Base-by-base conservation (phyloP, 2,113 vertebrate species). In the Hydrolagus affinis region DNA sequence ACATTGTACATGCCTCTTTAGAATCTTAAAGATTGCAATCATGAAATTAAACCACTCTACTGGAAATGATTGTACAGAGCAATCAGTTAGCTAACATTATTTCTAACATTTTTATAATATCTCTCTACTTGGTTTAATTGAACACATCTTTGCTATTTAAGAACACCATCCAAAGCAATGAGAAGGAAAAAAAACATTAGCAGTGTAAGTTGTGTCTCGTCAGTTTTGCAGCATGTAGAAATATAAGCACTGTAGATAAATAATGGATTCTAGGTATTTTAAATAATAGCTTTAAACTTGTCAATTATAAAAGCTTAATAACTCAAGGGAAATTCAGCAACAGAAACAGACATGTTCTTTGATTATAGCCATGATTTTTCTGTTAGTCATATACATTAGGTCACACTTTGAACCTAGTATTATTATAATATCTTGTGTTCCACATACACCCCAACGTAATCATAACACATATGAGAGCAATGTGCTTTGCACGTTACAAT, bases 271-370 rank as follows among this genome's bases (percentile, higher is more conserved):
- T 25, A 23, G 21, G n/a, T 60, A 8, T 77, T 57, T 77, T 60
- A 77, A 77, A 60, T 60, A 10, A 77, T 60, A n/a, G 9, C 4
- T 11, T 25, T 23, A 77, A 77, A 77, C 59, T 14, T 77, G 44
- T 59, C 23, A 60, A 59, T 77, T 77, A 77, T 59, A 59, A 77
- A 77, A 59, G 44, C 23, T 77, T 57, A 60, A 77, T n/a, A 77
- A 77, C 8, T 7, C 21, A 4, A 59, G 56, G 57, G 75, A 23
- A 77, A 57, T 77, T 44, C 6, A 44, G 44, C 44, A 44, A 44
- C 44, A 44, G 44, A 44, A 44, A n/a, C 32, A 75, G 56, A 75
- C 73, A 56, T 57, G 73, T 75, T 17, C 32, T 56, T 10, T 75
- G 32, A 10, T 21, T 56, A 9, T 60, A 57, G 23, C 75, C 44